These are phyloP conservation scores for Hydrotaea diabolus DNA, from an alignment of 2,888 invertebrate genomes.

Conservation along the genomic window DNA sequence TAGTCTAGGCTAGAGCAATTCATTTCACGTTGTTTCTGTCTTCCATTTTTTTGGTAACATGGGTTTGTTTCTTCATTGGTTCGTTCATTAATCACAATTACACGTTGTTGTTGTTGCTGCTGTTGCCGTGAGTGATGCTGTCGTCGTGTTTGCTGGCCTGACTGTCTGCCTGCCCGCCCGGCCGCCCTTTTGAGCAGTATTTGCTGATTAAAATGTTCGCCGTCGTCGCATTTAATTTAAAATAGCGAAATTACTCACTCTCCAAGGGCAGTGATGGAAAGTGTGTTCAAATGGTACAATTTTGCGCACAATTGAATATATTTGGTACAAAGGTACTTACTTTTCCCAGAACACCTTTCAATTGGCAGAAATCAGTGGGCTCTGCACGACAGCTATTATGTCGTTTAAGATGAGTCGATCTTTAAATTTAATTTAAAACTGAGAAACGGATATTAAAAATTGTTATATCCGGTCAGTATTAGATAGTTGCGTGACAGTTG, in stretches of 20 bases:
- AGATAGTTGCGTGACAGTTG: too few relatives aligned
- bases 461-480: too few relatives aligned
- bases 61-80: not conserved
- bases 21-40: slow-evolving; percentile 9
- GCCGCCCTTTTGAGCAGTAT: not conserved
- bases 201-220: slow-evolving; percentile 45
- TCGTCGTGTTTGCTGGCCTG: not conserved
- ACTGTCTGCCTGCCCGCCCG: not conserved
- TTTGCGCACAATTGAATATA: too few relatives aligned
- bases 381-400: too few relatives aligned
- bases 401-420: too few relatives aligned
- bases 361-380: too few relatives aligned
- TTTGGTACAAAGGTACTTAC: too few relatives aligned
- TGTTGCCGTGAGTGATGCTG: not conserved
- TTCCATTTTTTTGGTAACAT: slow-evolving; percentile 7
- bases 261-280: too few relatives aligned
- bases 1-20: not conserved
- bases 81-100: slow-evolving; percentile 45
- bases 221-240: slow-evolving; percentile 29
- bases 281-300: too few relatives aligned
- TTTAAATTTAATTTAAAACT: too few relatives aligned
- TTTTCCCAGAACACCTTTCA: too few relatives aligned
- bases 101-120: slow-evolving; percentile 18
- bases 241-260: slow-evolving; percentile 24
- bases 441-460: too few relatives aligned